phyloP scores from a whole-genome alignment of 1,140 invertebrate species.

The Melipona quadrifasciata region DNA sequence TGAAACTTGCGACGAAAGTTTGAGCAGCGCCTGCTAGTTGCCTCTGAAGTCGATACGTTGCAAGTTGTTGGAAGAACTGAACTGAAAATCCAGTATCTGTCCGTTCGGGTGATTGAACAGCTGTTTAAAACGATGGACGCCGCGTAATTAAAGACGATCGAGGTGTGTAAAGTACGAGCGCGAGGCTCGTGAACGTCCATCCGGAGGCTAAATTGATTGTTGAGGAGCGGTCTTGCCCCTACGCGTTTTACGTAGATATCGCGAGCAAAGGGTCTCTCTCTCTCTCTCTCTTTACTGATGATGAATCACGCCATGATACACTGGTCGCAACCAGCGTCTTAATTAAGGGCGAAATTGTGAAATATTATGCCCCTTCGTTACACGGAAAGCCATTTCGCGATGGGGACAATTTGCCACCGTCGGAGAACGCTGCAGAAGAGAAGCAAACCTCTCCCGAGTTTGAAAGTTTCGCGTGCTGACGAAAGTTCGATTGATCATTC shows the following conservation, averaged over 20 bases:
- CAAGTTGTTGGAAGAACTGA: background rate
- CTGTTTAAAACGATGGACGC: background rate
- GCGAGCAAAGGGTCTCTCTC: background rate
- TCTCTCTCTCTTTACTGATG: background rate
- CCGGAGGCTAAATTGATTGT: slow-evolving; percentile 16
- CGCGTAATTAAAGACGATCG: background rate
- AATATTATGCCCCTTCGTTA: background rate
- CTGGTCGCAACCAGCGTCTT: slow-evolving; percentile 8
- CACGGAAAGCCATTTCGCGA: too few species aligned
- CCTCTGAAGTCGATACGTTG: background rate
- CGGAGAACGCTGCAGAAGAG: background rate
- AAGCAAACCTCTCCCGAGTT: background rate
- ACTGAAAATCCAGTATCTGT: background rate
- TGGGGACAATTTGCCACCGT: background rate
- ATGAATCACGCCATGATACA: slow-evolving; percentile 28
- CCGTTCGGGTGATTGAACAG: background rate
- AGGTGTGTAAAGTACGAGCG: background rate
- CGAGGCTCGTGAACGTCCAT: background rate
- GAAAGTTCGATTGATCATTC: too few species aligned
- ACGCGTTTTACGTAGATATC: slow-evolving; percentile 28
- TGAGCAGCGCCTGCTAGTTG: background rate
- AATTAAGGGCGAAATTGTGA: slow-evolving; percentile 46
- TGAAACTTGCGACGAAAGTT: background rate
- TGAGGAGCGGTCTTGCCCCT: background rate
- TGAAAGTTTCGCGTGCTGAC: too few species aligned